phyloP scores from a whole-genome alignment of 2,113 vertebrate species.

The Ceyx melanurus region DNA sequence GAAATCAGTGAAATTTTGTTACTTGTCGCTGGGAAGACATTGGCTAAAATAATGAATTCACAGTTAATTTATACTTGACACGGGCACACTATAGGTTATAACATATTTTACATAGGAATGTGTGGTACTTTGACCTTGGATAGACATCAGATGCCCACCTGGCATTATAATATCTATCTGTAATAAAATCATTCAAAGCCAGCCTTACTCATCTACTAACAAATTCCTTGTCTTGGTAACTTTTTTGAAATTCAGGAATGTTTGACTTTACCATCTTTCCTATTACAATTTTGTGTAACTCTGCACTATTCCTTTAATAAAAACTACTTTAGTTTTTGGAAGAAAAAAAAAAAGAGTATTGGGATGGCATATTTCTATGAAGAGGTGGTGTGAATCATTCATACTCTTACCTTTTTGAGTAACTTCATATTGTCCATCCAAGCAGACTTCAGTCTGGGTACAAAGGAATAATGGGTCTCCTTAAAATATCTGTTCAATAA shows the following conservation, averaged over 20 bases:
- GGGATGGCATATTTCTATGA: background rate
- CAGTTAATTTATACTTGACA: background rate
- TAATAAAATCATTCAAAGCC: background rate
- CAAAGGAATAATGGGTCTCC: constrained; percentile 87
- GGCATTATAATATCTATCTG: background rate
- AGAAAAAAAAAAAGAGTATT: background rate
- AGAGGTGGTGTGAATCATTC: background rate
- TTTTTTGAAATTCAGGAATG: background rate
- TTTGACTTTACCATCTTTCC: background rate
- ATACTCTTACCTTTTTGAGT: constrained; percentile 83
- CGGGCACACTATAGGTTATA: background rate
- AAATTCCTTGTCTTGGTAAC: background rate
- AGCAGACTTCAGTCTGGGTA: constrained; percentile 81
- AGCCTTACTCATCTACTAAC: background rate
- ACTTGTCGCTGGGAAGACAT: background rate
- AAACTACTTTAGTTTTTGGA: background rate
- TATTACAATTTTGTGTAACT: background rate
- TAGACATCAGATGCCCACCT: too few relatives aligned
- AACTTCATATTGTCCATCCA: constrained; percentile 91
- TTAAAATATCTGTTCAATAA: constrained; percentile 89
- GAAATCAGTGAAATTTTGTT: background rate
- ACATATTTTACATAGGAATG: background rate
- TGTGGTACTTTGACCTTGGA: too few relatives aligned
- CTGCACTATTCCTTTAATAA: background rate
- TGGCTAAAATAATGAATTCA: background rate